These are phyloP conservation scores for Furcifer pardalis DNA, from an alignment of 2,797 vertebrate species.

Conservation along the genomic window DNA sequence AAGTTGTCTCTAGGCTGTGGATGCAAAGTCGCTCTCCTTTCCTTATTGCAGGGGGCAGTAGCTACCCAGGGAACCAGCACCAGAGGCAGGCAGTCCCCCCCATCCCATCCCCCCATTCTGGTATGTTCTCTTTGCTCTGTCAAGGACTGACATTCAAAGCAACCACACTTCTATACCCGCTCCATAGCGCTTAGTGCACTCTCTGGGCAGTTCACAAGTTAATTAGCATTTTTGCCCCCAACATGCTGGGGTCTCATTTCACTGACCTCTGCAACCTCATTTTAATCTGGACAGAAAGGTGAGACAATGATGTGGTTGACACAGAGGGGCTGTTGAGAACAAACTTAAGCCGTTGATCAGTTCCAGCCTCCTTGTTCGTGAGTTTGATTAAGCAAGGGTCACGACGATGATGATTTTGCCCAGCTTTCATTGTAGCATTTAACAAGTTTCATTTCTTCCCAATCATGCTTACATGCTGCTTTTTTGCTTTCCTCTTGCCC, in stretches of 20 bases:
- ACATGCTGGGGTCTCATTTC: too few relatives aligned
- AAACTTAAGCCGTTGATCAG: slow-evolving; percentile 60
- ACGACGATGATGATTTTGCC: too few relatives aligned
- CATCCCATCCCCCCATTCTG: background rate
- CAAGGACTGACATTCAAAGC: slow-evolving; percentile 37
- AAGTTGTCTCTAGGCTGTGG: slow-evolving; percentile 39
- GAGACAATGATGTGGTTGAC: slow-evolving; percentile 36
- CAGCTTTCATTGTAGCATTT: slow-evolving; percentile 73
- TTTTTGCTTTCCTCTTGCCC: slow-evolving; percentile 9
- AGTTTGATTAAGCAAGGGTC: slow-evolving; percentile 73
- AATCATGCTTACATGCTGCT: slow-evolving; percentile 62
- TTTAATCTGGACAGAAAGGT: slow-evolving; percentile 38
- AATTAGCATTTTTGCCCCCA: too few relatives aligned
- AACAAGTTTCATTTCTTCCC: slow-evolving; percentile 66
- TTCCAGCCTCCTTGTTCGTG: slow-evolving; percentile 71
- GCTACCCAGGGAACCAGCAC: background rate
- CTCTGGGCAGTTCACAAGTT: too few relatives aligned
- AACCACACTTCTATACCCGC: too few relatives aligned
- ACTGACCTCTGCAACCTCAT: slow-evolving; percentile 5
- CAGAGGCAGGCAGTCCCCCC: too few relatives aligned
- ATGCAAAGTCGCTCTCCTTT: background rate
- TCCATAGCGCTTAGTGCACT: too few relatives aligned
- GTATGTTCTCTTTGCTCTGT: slow-evolving; percentile 25
- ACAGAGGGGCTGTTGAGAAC: slow-evolving; percentile 47
- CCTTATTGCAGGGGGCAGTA: slow-evolving; percentile 27